Conservation (phyloP, 2,797 vertebrate genomes). For the Rhynchonycteris naso region DNA sequence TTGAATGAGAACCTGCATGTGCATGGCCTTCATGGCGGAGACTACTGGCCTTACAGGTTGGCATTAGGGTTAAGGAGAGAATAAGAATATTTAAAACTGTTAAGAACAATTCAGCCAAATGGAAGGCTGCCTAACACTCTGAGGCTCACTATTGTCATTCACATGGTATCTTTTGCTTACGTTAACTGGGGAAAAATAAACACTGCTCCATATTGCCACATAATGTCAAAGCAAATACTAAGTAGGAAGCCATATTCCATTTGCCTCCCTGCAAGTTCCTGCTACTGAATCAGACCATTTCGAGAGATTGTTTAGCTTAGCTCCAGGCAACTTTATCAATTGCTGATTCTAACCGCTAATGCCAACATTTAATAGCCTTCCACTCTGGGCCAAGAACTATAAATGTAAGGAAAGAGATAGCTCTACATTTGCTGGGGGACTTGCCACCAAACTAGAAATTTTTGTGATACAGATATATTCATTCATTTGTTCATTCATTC, state of each 20-base stretch:
- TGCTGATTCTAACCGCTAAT: neutral
- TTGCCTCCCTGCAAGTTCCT: neutral
- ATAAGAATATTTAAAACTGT: neutral
- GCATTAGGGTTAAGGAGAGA: neutral
- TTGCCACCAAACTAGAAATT: neutral
- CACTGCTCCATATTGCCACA: neutral
- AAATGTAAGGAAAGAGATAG: conserved; percentile 8
- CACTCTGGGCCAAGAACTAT: neutral
- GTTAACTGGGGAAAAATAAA: conserved; percentile 52
- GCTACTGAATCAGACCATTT: neutral
- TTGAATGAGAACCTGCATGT: no score
- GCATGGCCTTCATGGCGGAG: no score
- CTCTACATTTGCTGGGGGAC: neutral
- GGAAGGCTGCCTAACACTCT: neutral
- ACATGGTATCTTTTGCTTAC: neutral
- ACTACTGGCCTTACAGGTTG: neutral
- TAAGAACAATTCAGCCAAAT: neutral
- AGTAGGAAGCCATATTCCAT: neutral
- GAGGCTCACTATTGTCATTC: neutral
- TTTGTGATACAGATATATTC: neutral
- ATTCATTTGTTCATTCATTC: conserved; percentile 13
- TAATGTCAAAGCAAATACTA: neutral
- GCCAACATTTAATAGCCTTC: neutral
- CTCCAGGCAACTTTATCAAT: neutral
- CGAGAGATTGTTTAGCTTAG: conserved; percentile 14